phyloP scores from a whole-genome alignment of 2,888 invertebrate genomes.

The Shargacucullia verbasci region DNA sequence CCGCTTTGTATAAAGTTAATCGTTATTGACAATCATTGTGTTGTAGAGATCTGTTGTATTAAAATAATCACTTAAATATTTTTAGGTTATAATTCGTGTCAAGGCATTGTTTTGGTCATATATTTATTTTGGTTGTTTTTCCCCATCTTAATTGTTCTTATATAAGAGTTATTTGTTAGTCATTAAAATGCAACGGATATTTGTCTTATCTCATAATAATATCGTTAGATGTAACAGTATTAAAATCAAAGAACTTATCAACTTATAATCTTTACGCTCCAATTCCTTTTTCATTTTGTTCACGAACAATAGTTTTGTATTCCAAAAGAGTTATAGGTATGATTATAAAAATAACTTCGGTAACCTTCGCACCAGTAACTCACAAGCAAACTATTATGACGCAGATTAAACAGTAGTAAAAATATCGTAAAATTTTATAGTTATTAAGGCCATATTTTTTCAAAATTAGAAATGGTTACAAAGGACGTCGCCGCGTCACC shows the following conservation, averaged over 20 bases:
- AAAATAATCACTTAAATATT: background rate
- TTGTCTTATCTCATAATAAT: slow-evolving; percentile 23
- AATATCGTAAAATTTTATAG: slow-evolving; percentile 83
- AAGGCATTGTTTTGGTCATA: background rate
- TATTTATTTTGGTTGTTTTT: no score
- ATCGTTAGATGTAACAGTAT: slow-evolving; percentile 31
- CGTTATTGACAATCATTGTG: slow-evolving; percentile 1
- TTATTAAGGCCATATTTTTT: slow-evolving; percentile 79
- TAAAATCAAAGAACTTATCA: slow-evolving; percentile 26
- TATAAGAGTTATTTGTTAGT: no score
- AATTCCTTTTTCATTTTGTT: slow-evolving; percentile 34
- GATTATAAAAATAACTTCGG: slow-evolving; percentile 48
- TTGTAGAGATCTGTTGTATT: slow-evolving; percentile 7
- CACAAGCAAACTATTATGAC: slow-evolving; percentile 74
- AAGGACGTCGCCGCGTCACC: slow-evolving; percentile 79
- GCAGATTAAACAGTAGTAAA: slow-evolving; percentile 88
- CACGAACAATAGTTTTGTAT: slow-evolving; percentile 41
- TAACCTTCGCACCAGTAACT: slow-evolving; percentile 71
- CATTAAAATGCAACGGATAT: slow-evolving; percentile 26
- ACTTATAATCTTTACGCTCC: slow-evolving; percentile 50
- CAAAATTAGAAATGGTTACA: slow-evolving; percentile 79
- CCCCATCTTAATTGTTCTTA: no score
- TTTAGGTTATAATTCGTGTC: background rate
- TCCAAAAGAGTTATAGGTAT: slow-evolving; percentile 47
- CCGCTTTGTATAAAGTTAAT: slow-evolving; percentile 2